A percentile compares a stretch with the other conserved stretches of the same genome.
Evolutionary conservation across 2,888 invertebrate species (phyloP).

Genomic region (Cantharis lateralis): DNA sequence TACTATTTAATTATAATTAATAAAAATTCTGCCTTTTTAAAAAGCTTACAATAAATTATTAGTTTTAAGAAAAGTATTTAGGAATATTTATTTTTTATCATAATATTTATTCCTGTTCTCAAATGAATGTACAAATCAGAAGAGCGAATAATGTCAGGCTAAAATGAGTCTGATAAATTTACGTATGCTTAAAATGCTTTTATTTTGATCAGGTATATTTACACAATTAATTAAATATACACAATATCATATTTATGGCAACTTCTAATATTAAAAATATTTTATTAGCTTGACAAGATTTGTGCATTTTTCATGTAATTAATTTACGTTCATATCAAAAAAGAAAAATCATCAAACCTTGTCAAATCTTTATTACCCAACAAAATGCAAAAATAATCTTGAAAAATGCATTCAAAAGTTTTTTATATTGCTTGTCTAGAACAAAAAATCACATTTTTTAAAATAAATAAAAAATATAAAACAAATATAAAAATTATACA

Average conservation of each 20-base stretch:
- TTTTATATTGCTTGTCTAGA: background rate
- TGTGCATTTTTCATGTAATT: background rate
- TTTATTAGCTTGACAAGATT: background rate
- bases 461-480: background rate
- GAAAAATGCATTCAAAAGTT: background rate
- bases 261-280: constrained; percentile 36
- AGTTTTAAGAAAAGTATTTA: too few species aligned
- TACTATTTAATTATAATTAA: too few species aligned
- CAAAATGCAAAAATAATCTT: background rate
- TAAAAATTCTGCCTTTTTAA: too few species aligned
- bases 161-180: background rate
- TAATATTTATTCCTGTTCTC: too few species aligned
- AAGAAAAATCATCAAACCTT: background rate
- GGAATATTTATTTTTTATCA: too few species aligned
- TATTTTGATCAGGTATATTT: constrained; percentile 34
- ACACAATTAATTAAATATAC: constrained; percentile 38
- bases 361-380: background rate
- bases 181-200: constrained; percentile 13
- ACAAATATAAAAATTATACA: background rate
- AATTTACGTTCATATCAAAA: background rate
- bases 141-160: too few species aligned
- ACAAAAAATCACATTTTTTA: background rate
- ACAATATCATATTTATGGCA: constrained; percentile 42
- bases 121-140: too few species aligned
- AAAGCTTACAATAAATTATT: too few species aligned